Percentiles rank a stretch among this genome's conserved stretches.
phyloP scores from a whole-genome alignment of 2,888 invertebrate genomes.

The Chymomyza fuscimana region DNA sequence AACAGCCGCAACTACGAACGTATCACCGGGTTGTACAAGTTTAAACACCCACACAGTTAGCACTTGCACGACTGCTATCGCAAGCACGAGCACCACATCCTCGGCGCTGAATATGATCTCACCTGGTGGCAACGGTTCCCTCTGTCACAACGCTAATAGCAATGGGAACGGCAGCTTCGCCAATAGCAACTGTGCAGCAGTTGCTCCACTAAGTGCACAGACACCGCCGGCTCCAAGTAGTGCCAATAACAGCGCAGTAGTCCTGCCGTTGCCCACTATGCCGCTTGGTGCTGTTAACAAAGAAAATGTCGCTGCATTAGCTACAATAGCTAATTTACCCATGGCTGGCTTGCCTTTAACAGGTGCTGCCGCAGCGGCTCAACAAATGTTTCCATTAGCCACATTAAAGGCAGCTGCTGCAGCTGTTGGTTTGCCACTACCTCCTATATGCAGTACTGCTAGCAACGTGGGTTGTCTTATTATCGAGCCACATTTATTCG shows the following conservation, averaged over 20 bases:
- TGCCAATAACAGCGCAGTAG: slow-evolving; percentile 41
- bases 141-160: slow-evolving; percentile 50
- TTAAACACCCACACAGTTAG: slow-evolving; percentile 53
- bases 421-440: slow-evolving; percentile 60
- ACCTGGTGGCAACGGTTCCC: slow-evolving; percentile 39
- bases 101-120: slow-evolving; percentile 55
- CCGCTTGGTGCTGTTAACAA: slow-evolving; percentile 46
- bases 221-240: slow-evolving; percentile 42
- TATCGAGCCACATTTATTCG: slow-evolving; percentile 74
- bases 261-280: slow-evolving; percentile 64
- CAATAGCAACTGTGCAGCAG: slow-evolving; percentile 54
- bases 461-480: slow-evolving; percentile 75
- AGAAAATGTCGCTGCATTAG: slow-evolving; percentile 47
- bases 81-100: slow-evolving; percentile 24
- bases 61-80: slow-evolving; percentile 50
- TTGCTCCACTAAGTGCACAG: slow-evolving; percentile 55
- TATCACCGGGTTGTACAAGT: slow-evolving; percentile 6
- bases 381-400: slow-evolving; percentile 71
- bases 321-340: slow-evolving; percentile 50
- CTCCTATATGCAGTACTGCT: slow-evolving; percentile 59
- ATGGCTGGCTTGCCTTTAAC: slow-evolving; percentile 23
- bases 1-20: slow-evolving; percentile 37
- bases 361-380: slow-evolving; percentile 49
- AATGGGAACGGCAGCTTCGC: slow-evolving; percentile 45
- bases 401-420: slow-evolving; percentile 60